Conservation (phyloP, 2,888 invertebrate genomes). For the Tipula vernalis region DNA sequence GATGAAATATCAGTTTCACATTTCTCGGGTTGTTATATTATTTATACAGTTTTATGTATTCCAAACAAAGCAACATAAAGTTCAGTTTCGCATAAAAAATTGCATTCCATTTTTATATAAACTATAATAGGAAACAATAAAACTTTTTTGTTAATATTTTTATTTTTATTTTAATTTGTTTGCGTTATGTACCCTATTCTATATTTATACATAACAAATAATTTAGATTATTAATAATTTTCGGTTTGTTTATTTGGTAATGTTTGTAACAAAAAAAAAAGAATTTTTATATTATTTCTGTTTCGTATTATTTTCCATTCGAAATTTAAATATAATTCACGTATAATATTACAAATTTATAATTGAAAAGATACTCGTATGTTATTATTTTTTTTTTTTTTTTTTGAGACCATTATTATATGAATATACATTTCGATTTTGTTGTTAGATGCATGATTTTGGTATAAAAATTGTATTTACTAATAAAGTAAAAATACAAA, state of each 20-base stretch:
- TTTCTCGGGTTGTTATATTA: not conserved
- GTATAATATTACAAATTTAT: not conserved
- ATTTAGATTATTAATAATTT: not conserved
- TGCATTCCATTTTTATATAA: not conserved
- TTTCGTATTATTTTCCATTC: not conserved
- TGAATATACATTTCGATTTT: not conserved
- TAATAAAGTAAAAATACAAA: not conserved
- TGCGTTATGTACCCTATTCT: too few relatives aligned
- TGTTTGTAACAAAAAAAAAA: not conserved
- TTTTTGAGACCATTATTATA: not conserved
- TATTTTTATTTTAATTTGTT: too few relatives aligned
- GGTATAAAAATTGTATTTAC: not conserved
- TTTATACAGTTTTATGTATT: not conserved
- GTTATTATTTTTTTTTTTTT: too few relatives aligned
- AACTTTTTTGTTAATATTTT: not conserved
- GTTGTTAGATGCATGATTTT: not conserved
- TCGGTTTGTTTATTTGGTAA: not conserved
- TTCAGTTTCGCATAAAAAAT: not conserved
- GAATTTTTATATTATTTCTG: not conserved
- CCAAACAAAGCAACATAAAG: not conserved
- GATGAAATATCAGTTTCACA: not conserved
- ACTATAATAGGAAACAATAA: not conserved
- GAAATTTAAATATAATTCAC: not conserved
- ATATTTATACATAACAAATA: not conserved
- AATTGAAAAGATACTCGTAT: not conserved